phyloP scores from a whole-genome alignment of 2,797 vertebrate genomes.

The Lithobates sylvaticus region DNA sequence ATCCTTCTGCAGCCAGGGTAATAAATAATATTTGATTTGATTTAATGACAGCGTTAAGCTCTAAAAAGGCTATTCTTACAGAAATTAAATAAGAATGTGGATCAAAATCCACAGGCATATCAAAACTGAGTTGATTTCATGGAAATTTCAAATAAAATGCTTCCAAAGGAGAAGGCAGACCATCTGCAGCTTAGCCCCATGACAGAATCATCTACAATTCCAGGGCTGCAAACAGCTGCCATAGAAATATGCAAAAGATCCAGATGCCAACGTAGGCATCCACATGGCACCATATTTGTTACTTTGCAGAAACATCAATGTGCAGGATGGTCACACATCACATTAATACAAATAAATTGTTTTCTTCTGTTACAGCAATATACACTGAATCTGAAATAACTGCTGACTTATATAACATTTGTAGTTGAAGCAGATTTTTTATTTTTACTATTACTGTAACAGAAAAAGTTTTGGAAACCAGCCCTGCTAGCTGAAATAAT shows the following conservation, averaged over 20 bases:
- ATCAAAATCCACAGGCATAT: slow-evolving; percentile 1
- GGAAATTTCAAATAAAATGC: slow-evolving; percentile 40
- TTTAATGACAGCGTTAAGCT: neutral
- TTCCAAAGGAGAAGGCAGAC: slow-evolving; percentile 35
- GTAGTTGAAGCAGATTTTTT: slow-evolving; percentile 2
- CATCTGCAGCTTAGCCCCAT: slow-evolving; percentile 55
- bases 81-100: neutral
- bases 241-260: slow-evolving; percentile 56
- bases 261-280: slow-evolving; percentile 57
- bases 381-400: neutral
- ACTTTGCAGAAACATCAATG: slow-evolving; percentile 35
- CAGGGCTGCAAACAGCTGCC: slow-evolving; percentile 58
- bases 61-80: neutral
- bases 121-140: slow-evolving; percentile 22
- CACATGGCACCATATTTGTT: slow-evolving; percentile 48
- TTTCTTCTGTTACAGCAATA: neutral
- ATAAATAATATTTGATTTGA: neutral
- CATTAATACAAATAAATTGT: neutral
- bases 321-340: slow-evolving; percentile 29
- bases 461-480: slow-evolving; percentile 16
- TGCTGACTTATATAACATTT: slow-evolving; percentile 16
- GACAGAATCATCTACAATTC: slow-evolving; percentile 51
- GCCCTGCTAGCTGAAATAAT: slow-evolving; percentile 17
- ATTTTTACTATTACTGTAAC: slow-evolving; percentile 16
- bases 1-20: neutral